Evolutionary conservation across 2,113 vertebrate genomes (phyloP), one percentile per base, ranked within the genome.

Genomic region (Brachirus orientalis): DNA sequence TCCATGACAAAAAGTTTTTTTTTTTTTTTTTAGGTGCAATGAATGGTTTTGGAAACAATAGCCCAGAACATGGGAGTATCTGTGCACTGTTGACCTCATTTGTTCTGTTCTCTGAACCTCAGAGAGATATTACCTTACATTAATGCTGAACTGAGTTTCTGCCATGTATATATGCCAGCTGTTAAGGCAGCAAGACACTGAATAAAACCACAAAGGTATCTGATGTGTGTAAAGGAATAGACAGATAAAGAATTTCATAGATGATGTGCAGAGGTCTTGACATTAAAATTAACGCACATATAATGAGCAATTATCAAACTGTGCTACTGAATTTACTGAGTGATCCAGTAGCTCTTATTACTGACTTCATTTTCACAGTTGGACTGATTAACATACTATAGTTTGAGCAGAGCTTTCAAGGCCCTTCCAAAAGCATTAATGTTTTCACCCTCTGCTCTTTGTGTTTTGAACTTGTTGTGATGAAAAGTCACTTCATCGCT

Each of bases 401-500:
- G 13, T 54, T 18, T 60, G 47, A 64, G 37, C 17, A 0, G 18
- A 47, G 44, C 3, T 3, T 20, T 44, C 10, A 16, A 41, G 40
- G 13, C 37, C 35, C 14, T n/a, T 47, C 64, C 52, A 40, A 53
- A 37, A 0, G 0, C 33, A 66, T 50, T 40, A 52, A 78, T 51
- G 63, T 12, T 56, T 73, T 75, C 61, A 28, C 40, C 48, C 17
- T 45, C 54, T 61, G 57, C 58, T 46, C 8, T 57, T 75, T 79
- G 37, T 38, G 60, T 72, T 78, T 70, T 56, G 28, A 69, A 68
- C 51, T 64, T 44, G 48, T 43, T n/a, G 57, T 1, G 18, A 64
- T 60, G 57, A 62, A 72, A 75, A 36, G 22, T 54, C 59, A 72
- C 79, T 62, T 48, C 22, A 68, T 71, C 52, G 55, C 22, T 58